Conservation (phyloP, 2,888 invertebrate species). For the Agrilus cyanescens region DNA sequence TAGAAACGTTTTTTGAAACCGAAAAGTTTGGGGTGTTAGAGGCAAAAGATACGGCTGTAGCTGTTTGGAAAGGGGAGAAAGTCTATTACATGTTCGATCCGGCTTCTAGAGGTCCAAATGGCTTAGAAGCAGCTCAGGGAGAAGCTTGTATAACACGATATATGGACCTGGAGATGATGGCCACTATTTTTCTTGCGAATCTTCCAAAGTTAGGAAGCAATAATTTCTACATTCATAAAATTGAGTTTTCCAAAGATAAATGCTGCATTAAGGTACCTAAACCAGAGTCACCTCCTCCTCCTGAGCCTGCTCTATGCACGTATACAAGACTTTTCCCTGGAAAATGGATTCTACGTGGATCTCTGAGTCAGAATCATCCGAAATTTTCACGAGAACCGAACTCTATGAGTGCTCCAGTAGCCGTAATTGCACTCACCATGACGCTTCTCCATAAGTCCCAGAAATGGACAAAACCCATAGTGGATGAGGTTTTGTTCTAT, state of each 20-base stretch:
- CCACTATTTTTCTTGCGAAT: constrained; percentile 27
- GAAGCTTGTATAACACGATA: constrained; percentile 32
- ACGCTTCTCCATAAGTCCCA: constrained; percentile 43
- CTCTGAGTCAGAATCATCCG: constrained; percentile 36
- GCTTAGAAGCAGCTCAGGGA: constrained; percentile 27
- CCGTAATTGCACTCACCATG: constrained; percentile 47
- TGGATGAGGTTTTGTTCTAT: constrained; percentile 41
- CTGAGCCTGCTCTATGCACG: constrained; percentile 7
- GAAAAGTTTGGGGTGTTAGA: constrained; percentile 31
- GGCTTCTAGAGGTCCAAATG: constrained; percentile 34
- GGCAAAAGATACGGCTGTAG: constrained; percentile 28
- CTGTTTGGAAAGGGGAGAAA: constrained; percentile 35
- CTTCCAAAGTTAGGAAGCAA: constrained; percentile 25
- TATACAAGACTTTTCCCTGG: constrained; percentile 16
- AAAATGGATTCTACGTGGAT: constrained; percentile 36
- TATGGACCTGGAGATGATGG: constrained; percentile 22
- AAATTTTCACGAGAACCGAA: constrained; percentile 41
- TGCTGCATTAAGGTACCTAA: constrained; percentile 12
- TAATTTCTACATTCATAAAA: constrained; percentile 25
- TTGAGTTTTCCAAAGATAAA: constrained; percentile 17
- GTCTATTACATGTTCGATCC: constrained; percentile 38
- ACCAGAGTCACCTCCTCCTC: constrained; percentile 7
- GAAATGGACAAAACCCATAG: constrained; percentile 47
- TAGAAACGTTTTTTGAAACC: constrained; percentile 31
- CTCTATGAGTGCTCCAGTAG: constrained; percentile 43